Evolutionary conservation across 2,797 vertebrate species (phyloP).

Genomic region (Nyctalus aviator): DNA sequence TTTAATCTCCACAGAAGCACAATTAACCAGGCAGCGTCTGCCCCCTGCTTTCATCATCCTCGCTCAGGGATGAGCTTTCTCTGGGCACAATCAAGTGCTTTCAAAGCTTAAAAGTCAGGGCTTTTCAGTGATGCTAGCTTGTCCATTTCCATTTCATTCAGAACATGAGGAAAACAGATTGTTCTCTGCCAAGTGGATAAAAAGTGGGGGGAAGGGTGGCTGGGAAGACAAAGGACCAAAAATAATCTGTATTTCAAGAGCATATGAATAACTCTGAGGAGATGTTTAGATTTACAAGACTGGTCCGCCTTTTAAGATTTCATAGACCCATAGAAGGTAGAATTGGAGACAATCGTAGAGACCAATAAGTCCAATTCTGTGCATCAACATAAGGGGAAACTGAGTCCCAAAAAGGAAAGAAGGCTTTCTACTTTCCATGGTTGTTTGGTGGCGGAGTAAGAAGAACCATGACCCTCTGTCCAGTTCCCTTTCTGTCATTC

Average conservation of each 20-base stretch:
- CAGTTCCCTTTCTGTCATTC: not conserved
- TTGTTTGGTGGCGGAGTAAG: not conserved
- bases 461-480: not conserved
- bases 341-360: not conserved
- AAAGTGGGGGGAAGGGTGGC: not conserved
- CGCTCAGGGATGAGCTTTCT: constrained; percentile 36
- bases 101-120: constrained; percentile 65
- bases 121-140: constrained; percentile 47
- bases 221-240: not conserved
- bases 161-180: constrained; percentile 47
- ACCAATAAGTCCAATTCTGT: not conserved
- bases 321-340: not conserved
- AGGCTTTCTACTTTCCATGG: not conserved
- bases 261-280: not conserved
- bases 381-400: constrained; percentile 1
- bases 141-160: constrained; percentile 71
- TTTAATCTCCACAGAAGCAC: constrained; percentile 41
- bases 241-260: constrained; percentile 15
- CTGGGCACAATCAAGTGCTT: constrained; percentile 68
- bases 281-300: not conserved
- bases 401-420: not conserved
- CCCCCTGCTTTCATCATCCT: constrained; percentile 20
- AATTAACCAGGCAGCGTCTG: constrained; percentile 58
- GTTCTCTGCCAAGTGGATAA: constrained; percentile 60
- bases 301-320: not conserved